Percentiles rank a stretch among this genome's conserved stretches.
These are phyloP conservation scores for Synchiropus splendidus DNA, from an alignment of 2,113 vertebrate species.

Conservation along the genomic window DNA sequence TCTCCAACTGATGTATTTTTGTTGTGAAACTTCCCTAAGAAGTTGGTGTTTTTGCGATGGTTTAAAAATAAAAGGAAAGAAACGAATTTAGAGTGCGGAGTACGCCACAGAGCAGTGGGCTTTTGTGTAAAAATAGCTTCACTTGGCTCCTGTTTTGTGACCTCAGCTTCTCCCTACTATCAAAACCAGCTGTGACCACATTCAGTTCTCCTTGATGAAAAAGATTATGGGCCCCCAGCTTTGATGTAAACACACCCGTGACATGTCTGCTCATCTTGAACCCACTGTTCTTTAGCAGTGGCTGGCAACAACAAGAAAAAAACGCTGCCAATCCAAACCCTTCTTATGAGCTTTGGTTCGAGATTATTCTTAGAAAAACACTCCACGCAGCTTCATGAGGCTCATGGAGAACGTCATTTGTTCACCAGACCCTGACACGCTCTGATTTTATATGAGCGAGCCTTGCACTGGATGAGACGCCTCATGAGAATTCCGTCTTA, in stretches of 20 bases:
- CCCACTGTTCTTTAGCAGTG: conserved; percentile 8
- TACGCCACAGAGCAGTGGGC: conserved; percentile 1
- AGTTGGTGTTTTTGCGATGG: too few relatives aligned
- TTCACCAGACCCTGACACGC: conserved; percentile 21
- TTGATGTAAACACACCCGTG: conserved; percentile 39
- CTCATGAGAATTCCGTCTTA: conserved; percentile 32
- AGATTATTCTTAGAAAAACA: too few relatives aligned
- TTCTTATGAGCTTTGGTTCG: too few relatives aligned
- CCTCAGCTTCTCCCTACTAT: conserved; percentile 17
- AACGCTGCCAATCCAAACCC: too few relatives aligned
- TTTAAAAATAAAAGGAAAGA: not conserved
- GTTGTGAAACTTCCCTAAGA: too few relatives aligned
- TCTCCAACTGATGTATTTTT: too few relatives aligned
- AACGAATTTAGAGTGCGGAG: conserved; percentile 15
- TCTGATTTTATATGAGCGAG: conserved; percentile 32
- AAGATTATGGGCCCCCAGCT: conserved; percentile 42
- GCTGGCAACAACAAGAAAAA: not conserved
- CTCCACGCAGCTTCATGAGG: conserved; percentile 29
- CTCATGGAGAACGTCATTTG: conserved; percentile 23
- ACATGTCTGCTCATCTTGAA: conserved; percentile 13
- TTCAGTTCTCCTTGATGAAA: conserved; percentile 37
- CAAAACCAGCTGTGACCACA: conserved; percentile 51
- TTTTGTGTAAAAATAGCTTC: conserved; percentile 22
- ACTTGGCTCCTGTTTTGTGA: conserved; percentile 22
- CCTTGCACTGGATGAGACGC: conserved; percentile 34